Percentiles rank a stretch among this genome's conserved stretches.
Evolutionary conservation across 30 jellyfish, hydroid and myxozoan species (phyloP).

Genomic region (Catostylus mosaicus): DNA sequence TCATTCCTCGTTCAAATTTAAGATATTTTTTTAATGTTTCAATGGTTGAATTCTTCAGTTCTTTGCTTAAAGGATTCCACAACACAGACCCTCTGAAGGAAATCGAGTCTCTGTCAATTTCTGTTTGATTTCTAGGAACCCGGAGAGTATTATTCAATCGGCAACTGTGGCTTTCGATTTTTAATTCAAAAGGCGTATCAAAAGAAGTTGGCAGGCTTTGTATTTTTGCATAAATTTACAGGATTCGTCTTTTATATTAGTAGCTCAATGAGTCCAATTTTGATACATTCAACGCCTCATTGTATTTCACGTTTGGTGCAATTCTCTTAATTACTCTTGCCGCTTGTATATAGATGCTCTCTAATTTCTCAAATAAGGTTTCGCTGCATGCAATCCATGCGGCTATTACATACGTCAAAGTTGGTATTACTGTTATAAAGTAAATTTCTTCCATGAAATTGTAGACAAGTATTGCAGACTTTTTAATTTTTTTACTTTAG

Average conservation of each 20-base stretch:
- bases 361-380: conserved; percentile 24
- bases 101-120: conserved; percentile 4
- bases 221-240: conserved; percentile 13
- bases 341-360: conserved; percentile 21
- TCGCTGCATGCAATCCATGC: conserved; percentile 28
- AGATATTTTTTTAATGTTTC: conserved; percentile 1
- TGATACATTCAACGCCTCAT: conserved; percentile 19
- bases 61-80: conserved; percentile 9
- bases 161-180: conserved; percentile 5
- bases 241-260: background rate
- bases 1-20: background rate
- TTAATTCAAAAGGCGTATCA: conserved; percentile 11
- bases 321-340: conserved; percentile 31
- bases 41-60: conserved; percentile 6
- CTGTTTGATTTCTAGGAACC: conserved; percentile 6
- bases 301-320: conserved; percentile 43
- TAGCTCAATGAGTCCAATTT: conserved; percentile 36
- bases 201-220: conserved; percentile 1
- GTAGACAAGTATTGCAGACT: background rate
- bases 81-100: conserved; percentile 12
- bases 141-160: background rate
- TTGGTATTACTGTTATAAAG: conserved; percentile 25
- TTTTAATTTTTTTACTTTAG: conserved; percentile 6
- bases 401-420: conserved; percentile 13
- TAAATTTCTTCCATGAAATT: conserved; percentile 9